Evolutionary conservation across 2,888 invertebrate species (phyloP).

Genomic region (Pristionchus exspectatus): DNA sequence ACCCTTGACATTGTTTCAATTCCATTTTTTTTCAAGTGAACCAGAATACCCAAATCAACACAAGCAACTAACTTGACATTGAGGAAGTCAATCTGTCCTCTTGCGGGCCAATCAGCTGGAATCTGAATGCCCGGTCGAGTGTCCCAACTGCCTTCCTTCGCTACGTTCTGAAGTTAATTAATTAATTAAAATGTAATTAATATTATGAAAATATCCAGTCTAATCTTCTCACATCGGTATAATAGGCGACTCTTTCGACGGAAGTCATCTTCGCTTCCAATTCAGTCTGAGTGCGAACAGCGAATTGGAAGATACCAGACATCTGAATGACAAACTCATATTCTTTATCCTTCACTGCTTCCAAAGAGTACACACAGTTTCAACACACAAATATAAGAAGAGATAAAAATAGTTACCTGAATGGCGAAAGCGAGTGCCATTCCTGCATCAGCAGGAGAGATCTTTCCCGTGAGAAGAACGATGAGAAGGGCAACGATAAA

Average conservation of each 20-base stretch:
- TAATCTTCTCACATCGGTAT: slow-evolving; percentile 70
- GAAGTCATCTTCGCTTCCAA: slow-evolving; percentile 86
- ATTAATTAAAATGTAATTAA: slow-evolving; percentile 32
- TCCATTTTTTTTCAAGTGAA: too few species aligned
- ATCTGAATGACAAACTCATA: slow-evolving; percentile 80
- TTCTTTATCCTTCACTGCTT: background rate
- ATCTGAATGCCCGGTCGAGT: slow-evolving; percentile 63
- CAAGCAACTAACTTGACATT: slow-evolving; percentile 81
- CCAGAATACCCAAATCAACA: too few species aligned
- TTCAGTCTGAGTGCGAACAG: slow-evolving; percentile 92
- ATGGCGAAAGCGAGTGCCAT: slow-evolving; percentile 84
- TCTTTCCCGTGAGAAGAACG: slow-evolving; percentile 80
- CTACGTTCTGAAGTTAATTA: slow-evolving; percentile 67
- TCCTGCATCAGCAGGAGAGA: slow-evolving; percentile 83
- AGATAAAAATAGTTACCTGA: too few species aligned
- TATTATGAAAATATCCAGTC: background rate
- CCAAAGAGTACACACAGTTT: too few species aligned
- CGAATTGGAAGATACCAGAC: slow-evolving; percentile 83
- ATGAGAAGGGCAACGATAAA: slow-evolving; percentile 82
- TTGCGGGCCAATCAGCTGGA: slow-evolving; percentile 81
- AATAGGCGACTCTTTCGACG: slow-evolving; percentile 78
- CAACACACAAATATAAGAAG: too few species aligned
- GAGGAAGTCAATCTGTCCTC: slow-evolving; percentile 82
- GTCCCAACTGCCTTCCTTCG: slow-evolving; percentile 68
- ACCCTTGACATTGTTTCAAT: too few species aligned